Base-by-base conservation (phyloP, 2,888 invertebrate species). In the Harpalus rufipes region DNA sequence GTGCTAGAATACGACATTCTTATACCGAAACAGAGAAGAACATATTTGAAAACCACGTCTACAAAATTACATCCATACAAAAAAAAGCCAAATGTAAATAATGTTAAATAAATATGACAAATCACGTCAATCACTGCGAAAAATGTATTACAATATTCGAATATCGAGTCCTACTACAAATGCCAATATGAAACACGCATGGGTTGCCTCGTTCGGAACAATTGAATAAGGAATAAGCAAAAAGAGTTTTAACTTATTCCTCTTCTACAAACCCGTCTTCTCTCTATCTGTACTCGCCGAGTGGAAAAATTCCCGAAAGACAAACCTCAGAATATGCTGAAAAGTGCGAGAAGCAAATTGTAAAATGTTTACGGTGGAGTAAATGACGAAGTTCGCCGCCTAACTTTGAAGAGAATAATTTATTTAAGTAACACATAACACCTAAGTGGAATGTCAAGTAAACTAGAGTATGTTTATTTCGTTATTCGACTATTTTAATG, bases 161-260 rank as follows among this genome's bases (percentile, higher is more conserved):
- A 51, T 51, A 51, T 51, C 12, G 44, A 51, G n/a, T 63, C 25
- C 18, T 12, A 12, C 4, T 12, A 12, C 0, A 51, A 12, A 51
- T 51, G 44, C 10, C 8, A 21, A 59, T 59, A 7, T 14, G 14
- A 14, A 12, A 74, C 18, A 44, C 44, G 21, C 44, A 18, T 18
- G 44, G 44, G 44, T 74, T 74, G 25, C 16, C 16, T 16, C 16
- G 14, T 39, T 68, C 8, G 14, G 72, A 74, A 74, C 51, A 74
- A 74, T 18, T 74, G 72, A 74, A 74, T 74, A 74, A 18, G 6
- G 44, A 74, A 51, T 74, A 74, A 18, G 72, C 41, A 44, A 68
- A 21, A 21, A 21, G 16, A 68, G 68, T 51, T 44, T 51, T 44
- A 74, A 41, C 72, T 21, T 21, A 14, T 74, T 44, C 21, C 21